Conservation (phyloP, 2,797 vertebrate genomes). For the Alosa sapidissima region DNA sequence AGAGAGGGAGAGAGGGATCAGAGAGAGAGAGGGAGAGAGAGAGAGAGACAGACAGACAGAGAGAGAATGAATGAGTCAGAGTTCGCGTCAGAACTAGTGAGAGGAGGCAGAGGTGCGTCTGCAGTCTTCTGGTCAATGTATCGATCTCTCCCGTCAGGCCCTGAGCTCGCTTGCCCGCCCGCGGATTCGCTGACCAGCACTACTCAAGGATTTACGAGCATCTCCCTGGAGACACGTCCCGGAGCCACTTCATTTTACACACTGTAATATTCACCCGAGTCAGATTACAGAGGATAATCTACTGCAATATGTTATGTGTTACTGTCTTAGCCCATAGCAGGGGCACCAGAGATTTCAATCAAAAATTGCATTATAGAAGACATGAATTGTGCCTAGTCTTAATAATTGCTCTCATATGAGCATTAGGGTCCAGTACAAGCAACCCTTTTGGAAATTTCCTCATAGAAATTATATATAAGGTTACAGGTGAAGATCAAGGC, state of each 20-base stretch:
- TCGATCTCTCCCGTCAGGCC: conserved; percentile 41
- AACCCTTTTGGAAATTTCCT: neutral
- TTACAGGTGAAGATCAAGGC: neutral
- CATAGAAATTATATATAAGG: neutral
- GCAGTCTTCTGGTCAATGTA: conserved; percentile 41
- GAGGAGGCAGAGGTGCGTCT: conserved; percentile 33
- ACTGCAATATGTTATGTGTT: conserved; percentile 34
- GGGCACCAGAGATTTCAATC: neutral
- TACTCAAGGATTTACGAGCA: conserved; percentile 46
- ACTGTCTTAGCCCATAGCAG: neutral
- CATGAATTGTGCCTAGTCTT: neutral
- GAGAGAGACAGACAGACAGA: neutral
- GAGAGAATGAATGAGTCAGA: conserved; percentile 9
- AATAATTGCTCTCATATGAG: neutral
- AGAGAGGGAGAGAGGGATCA: conserved; percentile 10
- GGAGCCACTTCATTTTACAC: conserved; percentile 25
- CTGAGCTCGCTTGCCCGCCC: neutral
- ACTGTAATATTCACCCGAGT: conserved; percentile 21
- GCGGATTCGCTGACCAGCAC: conserved; percentile 46
- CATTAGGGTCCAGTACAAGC: neutral
- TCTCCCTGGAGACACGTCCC: conserved; percentile 18
- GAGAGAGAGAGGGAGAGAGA: conserved; percentile 17
- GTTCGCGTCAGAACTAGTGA: neutral
- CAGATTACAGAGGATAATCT: conserved; percentile 33
- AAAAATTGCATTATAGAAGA: neutral